Evolutionary conservation across 1,140 invertebrate genomes (phyloP).

Genomic region (Agrilus planipennis): DNA sequence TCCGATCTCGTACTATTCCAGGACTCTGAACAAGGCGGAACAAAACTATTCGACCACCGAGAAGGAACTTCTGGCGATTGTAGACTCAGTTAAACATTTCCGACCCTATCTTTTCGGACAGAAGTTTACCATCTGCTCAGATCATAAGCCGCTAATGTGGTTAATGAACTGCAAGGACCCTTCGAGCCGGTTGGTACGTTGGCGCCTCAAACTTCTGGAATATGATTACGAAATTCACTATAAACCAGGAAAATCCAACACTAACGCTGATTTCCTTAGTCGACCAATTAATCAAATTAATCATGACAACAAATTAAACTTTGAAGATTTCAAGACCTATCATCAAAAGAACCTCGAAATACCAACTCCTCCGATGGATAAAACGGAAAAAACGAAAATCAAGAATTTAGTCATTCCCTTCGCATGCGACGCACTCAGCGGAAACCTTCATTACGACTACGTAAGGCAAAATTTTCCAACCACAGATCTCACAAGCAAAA

Average conservation of each 20-base stretch:
- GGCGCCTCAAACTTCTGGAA: neutral
- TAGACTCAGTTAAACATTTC: conserved; percentile 35
- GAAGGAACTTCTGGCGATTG: conserved; percentile 27
- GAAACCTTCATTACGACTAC: neutral
- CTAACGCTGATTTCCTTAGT: neutral
- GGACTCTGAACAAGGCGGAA: conserved; percentile 28
- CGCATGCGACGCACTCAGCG: neutral
- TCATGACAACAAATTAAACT: no score
- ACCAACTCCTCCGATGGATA: neutral
- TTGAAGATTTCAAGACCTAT: neutral
- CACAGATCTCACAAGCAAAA: neutral
- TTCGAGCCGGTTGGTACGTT: neutral
- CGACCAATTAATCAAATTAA: neutral
- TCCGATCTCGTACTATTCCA: conserved; percentile 28
- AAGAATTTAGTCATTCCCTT: neutral
- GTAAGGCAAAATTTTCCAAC: neutral
- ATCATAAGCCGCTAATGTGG: conserved; percentile 32
- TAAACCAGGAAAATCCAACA: conserved; percentile 4
- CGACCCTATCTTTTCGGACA: conserved; percentile 29
- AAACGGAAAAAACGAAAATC: neutral
- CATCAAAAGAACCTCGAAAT: neutral
- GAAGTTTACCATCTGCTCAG: conserved; percentile 25
- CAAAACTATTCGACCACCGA: conserved; percentile 26
- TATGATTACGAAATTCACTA: conserved; percentile 29
- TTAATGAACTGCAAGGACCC: conserved; percentile 4